Base-by-base conservation (phyloP, 2,888 invertebrate species). In the Dugesia japonica region DNA sequence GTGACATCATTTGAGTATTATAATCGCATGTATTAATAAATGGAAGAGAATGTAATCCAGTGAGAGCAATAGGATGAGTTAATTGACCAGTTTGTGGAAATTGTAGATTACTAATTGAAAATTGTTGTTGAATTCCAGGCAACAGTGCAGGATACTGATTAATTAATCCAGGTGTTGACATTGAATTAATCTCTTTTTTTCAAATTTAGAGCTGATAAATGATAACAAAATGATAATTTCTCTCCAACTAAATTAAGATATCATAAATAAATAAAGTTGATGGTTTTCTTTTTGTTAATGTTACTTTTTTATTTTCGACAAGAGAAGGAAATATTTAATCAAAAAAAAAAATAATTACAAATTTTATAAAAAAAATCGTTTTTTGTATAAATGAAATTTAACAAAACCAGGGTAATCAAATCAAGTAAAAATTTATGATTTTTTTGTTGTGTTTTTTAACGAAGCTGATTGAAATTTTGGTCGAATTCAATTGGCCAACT, bases 401-500 rank as follows among this genome's bases (percentile, higher is more conserved):
- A 13, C 9, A 13, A n/a, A 56, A 56, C 56, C 23, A 56, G 23
- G 56, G 56, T 56, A 56, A 56, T 56, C 17, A 56, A 13, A 13
- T 13, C 1, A 56, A 56, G 1, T 56, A 56, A 56, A 56, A 13
- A 31, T 9, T 56, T 56, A 56, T 56, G n/a, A 56, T 56, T 56
- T 56, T 56, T 31, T 56, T 23, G 9, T 56, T 13, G 56, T 56
- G 4, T 4, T 56, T 31, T 56, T 56, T 56, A 56, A 56, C 56
- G 56, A 56, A 56, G 17, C 56, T 56, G 56, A 56, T n/a, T 56
- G 56, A n/a, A 56, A 9, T 20, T 56, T 56, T 56, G 1, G 23
- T 56, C 56, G 56, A 56, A 56, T 56, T 56, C 56, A 56, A 56
- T 56, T 56, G 56, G 56, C 4, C 56, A 56, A n/a, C 20, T 56